These are phyloP conservation scores for Agrotis puta DNA, from an alignment of 2,888 invertebrate genomes.

Conservation along the genomic window DNA sequence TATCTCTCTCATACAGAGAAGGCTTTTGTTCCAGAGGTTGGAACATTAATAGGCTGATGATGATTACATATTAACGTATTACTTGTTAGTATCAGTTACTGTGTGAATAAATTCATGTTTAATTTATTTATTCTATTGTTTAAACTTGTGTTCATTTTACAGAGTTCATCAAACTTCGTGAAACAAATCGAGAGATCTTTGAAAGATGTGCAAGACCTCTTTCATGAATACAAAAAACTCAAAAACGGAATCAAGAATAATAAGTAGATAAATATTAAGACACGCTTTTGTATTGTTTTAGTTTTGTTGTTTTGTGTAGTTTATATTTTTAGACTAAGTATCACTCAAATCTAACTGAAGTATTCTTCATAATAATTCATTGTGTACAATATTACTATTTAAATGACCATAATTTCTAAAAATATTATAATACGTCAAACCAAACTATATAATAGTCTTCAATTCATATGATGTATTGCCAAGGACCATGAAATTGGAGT, in stretches of 20 bases:
- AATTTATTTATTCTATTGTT: neutral
- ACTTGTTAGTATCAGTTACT: too few species aligned
- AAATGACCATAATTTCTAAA: slow-evolving; percentile 32
- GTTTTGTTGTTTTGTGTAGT: slow-evolving; percentile 71
- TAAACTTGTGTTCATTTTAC: slow-evolving; percentile 49
- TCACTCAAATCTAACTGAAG: slow-evolving; percentile 70
- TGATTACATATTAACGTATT: too few species aligned
- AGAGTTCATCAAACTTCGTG: slow-evolving; percentile 96
- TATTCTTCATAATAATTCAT: slow-evolving; percentile 66
- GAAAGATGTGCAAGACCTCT: slow-evolving; percentile 93
- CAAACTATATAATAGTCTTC: slow-evolving; percentile 5
- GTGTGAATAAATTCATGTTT: neutral
- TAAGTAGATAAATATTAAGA: slow-evolving; percentile 65
- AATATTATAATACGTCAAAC: slow-evolving; percentile 20
- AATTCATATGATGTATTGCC: slow-evolving; percentile 8
- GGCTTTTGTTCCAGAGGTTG: too few species aligned
- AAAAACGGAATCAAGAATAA: slow-evolving; percentile 77
- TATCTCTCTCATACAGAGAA: too few species aligned
- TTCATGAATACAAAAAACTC: slow-evolving; percentile 90
- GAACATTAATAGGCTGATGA: too few species aligned
- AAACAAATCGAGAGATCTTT: slow-evolving; percentile 93
- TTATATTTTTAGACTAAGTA: slow-evolving; percentile 65
- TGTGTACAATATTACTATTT: slow-evolving; percentile 58
- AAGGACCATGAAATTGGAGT: neutral
- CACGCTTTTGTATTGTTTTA: slow-evolving; percentile 65